phyloP scores from a whole-genome alignment of 2,797 vertebrate genomes.

The Emys orbicularis region DNA sequence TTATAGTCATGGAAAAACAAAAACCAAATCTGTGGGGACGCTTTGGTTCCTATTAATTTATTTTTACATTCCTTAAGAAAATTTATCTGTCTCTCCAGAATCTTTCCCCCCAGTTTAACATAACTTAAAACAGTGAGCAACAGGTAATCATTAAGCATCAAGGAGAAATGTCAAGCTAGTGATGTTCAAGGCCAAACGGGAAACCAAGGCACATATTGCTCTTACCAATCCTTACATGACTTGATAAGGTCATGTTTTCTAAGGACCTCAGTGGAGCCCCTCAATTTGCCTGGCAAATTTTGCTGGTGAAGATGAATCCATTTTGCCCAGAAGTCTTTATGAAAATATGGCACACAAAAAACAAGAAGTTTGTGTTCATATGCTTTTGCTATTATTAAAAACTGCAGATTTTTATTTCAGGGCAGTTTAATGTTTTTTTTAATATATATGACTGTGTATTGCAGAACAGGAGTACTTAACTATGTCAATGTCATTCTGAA shows the following conservation, averaged over 20 bases:
- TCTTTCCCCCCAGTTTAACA: neutral
- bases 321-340: neutral
- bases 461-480: neutral
- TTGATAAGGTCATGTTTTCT: rapidly evolving
- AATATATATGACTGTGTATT: neutral
- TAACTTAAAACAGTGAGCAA: too few species aligned
- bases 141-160: neutral
- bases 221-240: neutral
- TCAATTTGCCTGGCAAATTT: neutral
- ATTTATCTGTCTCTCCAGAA: neutral
- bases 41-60: neutral
- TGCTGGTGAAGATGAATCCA: neutral
- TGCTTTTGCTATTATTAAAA: neutral
- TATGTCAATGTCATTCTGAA: neutral
- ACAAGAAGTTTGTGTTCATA: rapidly evolving
- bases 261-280: rapidly evolving
- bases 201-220: neutral
- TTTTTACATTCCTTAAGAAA: neutral
- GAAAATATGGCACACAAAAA: neutral
- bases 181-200: neutral
- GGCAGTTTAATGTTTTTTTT: neutral
- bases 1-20: neutral
- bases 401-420: neutral
- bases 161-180: neutral
- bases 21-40: neutral